phyloP scores from a whole-genome alignment of 2,888 invertebrate species.

The Conops quadrifasciatus region DNA sequence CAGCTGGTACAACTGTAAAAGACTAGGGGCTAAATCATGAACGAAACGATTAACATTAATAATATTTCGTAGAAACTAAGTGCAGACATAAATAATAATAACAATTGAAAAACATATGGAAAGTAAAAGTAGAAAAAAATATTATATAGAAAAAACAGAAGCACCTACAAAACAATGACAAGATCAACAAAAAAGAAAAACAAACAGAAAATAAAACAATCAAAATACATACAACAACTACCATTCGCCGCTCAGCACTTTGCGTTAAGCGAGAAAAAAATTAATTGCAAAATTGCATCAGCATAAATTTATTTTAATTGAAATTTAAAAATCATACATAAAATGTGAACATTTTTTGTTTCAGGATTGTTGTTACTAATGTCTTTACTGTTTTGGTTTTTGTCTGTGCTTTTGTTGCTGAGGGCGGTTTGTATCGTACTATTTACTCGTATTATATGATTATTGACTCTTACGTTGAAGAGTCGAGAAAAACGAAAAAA shows the following conservation, averaged over 20 bases:
- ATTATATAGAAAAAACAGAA: background rate
- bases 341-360: too few species aligned
- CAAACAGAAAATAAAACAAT: background rate
- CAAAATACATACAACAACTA: background rate
- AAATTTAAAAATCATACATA: too few species aligned
- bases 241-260: slow-evolving; percentile 23
- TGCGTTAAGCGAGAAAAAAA: slow-evolving; percentile 13
- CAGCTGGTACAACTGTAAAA: background rate
- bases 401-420: too few species aligned
- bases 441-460: too few species aligned
- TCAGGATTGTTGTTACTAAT: too few species aligned
- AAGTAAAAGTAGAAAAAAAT: too few species aligned
- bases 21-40: background rate
- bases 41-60: background rate
- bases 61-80: background rate
- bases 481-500: too few species aligned
- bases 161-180: background rate
- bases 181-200: background rate
- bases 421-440: too few species aligned
- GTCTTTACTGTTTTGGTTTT: too few species aligned
- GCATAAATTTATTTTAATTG: slow-evolving; percentile 27
- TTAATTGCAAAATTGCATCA: slow-evolving; percentile 36
- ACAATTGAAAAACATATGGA: too few species aligned
- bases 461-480: too few species aligned
- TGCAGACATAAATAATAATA: slow-evolving; percentile 3